Evolutionary conservation across 1,140 invertebrate genomes (phyloP).

Genomic region (Leptinotarsa lineolata): DNA sequence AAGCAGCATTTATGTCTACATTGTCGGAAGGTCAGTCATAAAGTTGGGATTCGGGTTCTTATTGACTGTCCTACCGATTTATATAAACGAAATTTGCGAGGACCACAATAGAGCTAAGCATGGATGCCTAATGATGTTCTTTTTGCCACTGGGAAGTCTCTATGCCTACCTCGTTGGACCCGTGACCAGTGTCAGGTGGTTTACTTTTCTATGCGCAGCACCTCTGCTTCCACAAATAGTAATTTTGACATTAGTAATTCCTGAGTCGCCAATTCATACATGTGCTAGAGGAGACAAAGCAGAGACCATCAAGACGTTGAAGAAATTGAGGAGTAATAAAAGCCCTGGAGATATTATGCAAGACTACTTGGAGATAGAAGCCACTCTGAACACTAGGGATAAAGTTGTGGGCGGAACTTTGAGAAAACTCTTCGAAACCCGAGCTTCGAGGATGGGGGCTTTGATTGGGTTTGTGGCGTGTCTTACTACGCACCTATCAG

Average conservation of each 20-base stretch:
- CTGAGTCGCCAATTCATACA: slow-evolving; percentile 1
- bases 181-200: slow-evolving; percentile 32
- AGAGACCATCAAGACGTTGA: background rate
- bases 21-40: background rate
- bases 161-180: slow-evolving; percentile 64
- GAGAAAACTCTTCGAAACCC: background rate
- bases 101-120: slow-evolving; percentile 26
- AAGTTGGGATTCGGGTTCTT: background rate
- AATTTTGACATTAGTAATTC: background rate
- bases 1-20: background rate
- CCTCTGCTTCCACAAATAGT: background rate
- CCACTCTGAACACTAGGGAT: background rate
- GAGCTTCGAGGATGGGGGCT: background rate
- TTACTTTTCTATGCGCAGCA: background rate
- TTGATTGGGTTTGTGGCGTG: background rate
- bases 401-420: background rate
- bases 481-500: background rate
- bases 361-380: background rate
- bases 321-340: slow-evolving; percentile 18
- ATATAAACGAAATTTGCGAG: slow-evolving; percentile 15
- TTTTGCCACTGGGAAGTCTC: slow-evolving; percentile 36
- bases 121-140: slow-evolving; percentile 69
- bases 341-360: background rate
- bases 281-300: background rate
- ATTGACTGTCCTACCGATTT: background rate